These are phyloP conservation scores for Diplodus puntazzo DNA, from an alignment of 2,797 vertebrate species.

Conservation along the genomic window DNA sequence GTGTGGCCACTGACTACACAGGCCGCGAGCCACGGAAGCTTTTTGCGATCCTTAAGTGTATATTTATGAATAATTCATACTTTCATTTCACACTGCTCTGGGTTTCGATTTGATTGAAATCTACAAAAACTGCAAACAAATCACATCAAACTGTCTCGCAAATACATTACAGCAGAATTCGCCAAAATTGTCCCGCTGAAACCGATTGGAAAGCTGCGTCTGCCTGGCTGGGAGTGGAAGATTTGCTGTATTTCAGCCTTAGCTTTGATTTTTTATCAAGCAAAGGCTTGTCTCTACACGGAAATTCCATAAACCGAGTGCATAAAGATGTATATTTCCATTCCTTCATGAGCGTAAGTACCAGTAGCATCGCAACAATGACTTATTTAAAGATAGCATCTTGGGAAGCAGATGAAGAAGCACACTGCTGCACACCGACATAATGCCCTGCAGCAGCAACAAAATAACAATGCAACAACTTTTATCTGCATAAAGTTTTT, in stretches of 20 bases:
- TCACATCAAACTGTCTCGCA: conserved; percentile 39
- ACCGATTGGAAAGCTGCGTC: conserved; percentile 4
- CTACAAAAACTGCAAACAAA: conserved; percentile 44
- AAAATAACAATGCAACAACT: conserved; percentile 50
- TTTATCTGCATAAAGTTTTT: conserved; percentile 52
- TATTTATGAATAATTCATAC: conserved; percentile 62
- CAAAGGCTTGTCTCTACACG: not conserved
- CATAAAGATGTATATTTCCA: conserved; percentile 19
- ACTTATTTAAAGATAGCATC: conserved; percentile 32
- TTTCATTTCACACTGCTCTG: conserved; percentile 50
- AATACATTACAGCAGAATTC: conserved; percentile 18
- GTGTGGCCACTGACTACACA: conserved; percentile 14
- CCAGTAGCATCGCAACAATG: conserved; percentile 28
- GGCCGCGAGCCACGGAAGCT: conserved; percentile 18
- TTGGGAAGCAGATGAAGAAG: conserved; percentile 17
- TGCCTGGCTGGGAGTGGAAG: not conserved
- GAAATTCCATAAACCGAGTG: not conserved
- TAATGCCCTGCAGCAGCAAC: conserved; percentile 34
- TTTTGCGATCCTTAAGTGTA: conserved; percentile 52
- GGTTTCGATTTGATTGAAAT: conserved; percentile 50
- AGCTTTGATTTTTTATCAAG: conserved; percentile 2
- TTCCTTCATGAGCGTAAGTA: conserved; percentile 24
- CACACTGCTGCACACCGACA: conserved; percentile 13
- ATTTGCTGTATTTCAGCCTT: not conserved
- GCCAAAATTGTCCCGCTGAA: conserved; percentile 10